phyloP scores from a whole-genome alignment of 2,797 vertebrate genomes.

The Calcarius lapponicus region DNA sequence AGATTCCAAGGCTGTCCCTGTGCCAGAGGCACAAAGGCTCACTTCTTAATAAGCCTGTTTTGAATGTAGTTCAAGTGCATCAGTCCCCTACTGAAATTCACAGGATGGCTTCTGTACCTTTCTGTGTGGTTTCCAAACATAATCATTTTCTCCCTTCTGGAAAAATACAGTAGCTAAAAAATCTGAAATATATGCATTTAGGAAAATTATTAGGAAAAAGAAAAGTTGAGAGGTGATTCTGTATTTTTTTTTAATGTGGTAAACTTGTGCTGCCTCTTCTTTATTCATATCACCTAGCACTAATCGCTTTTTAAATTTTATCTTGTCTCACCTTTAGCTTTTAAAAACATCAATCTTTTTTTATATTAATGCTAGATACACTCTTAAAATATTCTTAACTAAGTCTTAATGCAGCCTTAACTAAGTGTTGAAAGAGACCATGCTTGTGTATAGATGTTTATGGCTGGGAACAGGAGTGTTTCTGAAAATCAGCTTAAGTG shows the following conservation, averaged over 20 bases:
- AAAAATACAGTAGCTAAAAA: not conserved
- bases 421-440: not conserved
- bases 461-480: not conserved
- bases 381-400: not conserved
- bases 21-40: not conserved
- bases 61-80: not conserved
- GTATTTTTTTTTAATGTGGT: not conserved
- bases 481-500: not conserved
- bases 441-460: not conserved
- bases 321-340: not conserved
- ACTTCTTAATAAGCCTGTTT: not conserved
- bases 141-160: not conserved
- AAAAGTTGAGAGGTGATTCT: not conserved
- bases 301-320: not conserved
- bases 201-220: not conserved
- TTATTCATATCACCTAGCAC: not conserved
- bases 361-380: not conserved
- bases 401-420: not conserved
- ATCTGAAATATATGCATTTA: not conserved
- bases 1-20: not conserved
- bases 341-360: not conserved
- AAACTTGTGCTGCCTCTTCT: not conserved
- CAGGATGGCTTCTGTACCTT: not conserved
- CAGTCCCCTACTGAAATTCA: not conserved
- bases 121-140: not conserved